Conservation (phyloP, 2,113 vertebrate species). For the Talpa occidentalis region DNA sequence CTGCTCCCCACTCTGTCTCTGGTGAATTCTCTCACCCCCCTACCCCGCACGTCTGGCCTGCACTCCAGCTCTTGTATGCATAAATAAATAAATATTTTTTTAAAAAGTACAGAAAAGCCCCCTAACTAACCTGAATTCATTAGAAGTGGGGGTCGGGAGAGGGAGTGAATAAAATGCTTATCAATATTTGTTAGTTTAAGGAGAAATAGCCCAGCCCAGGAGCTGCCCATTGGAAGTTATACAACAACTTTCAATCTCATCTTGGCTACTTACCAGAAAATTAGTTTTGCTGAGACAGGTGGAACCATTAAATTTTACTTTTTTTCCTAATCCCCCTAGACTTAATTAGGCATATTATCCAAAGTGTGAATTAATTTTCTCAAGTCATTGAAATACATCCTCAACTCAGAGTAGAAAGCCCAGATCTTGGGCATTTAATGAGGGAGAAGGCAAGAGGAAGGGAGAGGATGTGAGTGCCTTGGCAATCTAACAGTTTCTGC, state of each 20-base stretch:
- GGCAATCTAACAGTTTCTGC: background rate
- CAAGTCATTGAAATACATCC: slow-evolving; percentile 2
- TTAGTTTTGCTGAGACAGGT: slow-evolving; percentile 1
- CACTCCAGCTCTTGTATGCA: no score
- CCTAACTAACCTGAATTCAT: background rate
- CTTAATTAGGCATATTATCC: slow-evolving; percentile 45
- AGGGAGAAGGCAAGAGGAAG: background rate
- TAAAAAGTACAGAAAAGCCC: no score
- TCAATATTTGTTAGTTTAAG: background rate
- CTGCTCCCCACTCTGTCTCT: no score
- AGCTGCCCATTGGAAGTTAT: background rate
- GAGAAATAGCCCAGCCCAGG: background rate
- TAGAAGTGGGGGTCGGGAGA: accelerated
- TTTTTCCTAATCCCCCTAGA: background rate
- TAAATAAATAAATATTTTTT: no score
- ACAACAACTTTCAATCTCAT: background rate
- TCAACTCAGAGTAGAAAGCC: background rate
- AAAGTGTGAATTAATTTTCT: slow-evolving; percentile 54
- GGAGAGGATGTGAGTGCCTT: background rate
- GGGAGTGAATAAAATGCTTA: background rate
- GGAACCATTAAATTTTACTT: background rate
- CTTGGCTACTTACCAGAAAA: background rate
- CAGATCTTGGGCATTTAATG: background rate
- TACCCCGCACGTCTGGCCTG: no score
- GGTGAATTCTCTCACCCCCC: no score